These are phyloP conservation scores for Phaonia tiefii DNA, from an alignment of 2,888 invertebrate species.

Conservation along the genomic window DNA sequence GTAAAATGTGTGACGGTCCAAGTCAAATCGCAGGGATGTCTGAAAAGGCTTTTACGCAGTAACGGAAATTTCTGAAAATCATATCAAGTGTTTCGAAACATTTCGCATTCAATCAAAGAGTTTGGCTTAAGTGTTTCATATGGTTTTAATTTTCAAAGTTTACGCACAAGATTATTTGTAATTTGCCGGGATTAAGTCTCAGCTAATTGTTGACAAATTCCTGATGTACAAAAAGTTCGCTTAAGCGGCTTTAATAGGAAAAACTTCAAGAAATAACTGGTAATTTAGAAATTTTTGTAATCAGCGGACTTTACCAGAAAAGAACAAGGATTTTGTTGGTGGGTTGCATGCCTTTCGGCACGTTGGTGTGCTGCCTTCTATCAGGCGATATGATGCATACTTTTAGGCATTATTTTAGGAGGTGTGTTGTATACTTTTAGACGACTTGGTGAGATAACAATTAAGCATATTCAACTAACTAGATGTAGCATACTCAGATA, in stretches of 20 bases:
- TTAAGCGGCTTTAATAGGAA: slow-evolving; percentile 55
- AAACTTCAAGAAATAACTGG: no score
- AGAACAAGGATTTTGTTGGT: no score
- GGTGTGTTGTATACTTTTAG: no score
- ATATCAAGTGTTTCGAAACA: neutral
- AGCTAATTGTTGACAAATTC: slow-evolving; percentile 59
- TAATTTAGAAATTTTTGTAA: no score
- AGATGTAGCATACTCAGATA: no score
- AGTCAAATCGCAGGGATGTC: neutral
- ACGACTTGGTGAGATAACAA: no score
- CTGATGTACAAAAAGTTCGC: slow-evolving; percentile 5
- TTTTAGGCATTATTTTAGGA: no score
- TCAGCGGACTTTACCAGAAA: no score
- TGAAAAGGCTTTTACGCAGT: neutral
- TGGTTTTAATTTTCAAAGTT: slow-evolving; percentile 49
- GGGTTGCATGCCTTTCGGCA: no score
- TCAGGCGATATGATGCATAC: no score
- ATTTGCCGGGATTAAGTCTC: slow-evolving; percentile 47
- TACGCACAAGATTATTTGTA: slow-evolving; percentile 58
- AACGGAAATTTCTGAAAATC: slow-evolving; percentile 32
- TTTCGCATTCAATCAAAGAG: neutral
- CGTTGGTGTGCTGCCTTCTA: no score
- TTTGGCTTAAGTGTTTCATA: slow-evolving; percentile 65
- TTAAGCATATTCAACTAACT: no score
- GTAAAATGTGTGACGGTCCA: slow-evolving; percentile 35